Base-by-base conservation (phyloP, 2,888 invertebrate genomes). In the Andrena fulva region DNA sequence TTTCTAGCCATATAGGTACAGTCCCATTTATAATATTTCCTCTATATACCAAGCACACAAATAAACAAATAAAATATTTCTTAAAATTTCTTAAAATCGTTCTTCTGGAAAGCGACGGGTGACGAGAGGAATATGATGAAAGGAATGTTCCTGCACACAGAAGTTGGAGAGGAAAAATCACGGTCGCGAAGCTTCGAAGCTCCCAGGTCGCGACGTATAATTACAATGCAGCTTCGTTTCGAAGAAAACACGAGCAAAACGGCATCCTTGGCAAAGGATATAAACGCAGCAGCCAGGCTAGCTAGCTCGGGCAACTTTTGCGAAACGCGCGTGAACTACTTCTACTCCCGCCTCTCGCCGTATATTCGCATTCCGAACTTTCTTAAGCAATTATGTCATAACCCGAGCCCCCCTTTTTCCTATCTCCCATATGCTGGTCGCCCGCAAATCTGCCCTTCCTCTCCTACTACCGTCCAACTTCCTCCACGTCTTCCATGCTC, bases 301-400 rank as follows among this genome's bases (percentile, higher is more conserved):
- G 69, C 63, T 35, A 64, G 69, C 63, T 35, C 29, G 68, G 82
- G 59, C 70, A 59, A 77, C 77, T 78, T 88, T 85, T 83, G 79
- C 86, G 82, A 87, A 89, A 86, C 62, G 64, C 69, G 60, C 52
- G 70, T 80, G 89, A 83, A 78, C 86, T 89, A 89, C 86, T 88
- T 88, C 80, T 62, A 59, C 52, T 35, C 27, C 52, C 29, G 29
- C 29, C 42, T 48, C 52, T n/a, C 62, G 27, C 31, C 52, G 67
- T 50, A 56, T 68, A 80, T 83, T 86, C 87, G 80, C 89, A 87
- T 90, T 84, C 87, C 87, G 31, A 89, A 89, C 90, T 89, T 89
- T 89, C 89, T 81, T 90, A 87, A 90, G 83, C 89, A 90, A 89
- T 89, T 89, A 90, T 89, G 90, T 89, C 85, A 89, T 89, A 89